A percentile compares a stretch with the other conserved stretches of the same genome.
Evolutionary conservation across 1,140 invertebrate species (phyloP).

Genomic region (Palaemon carinicauda): DNA sequence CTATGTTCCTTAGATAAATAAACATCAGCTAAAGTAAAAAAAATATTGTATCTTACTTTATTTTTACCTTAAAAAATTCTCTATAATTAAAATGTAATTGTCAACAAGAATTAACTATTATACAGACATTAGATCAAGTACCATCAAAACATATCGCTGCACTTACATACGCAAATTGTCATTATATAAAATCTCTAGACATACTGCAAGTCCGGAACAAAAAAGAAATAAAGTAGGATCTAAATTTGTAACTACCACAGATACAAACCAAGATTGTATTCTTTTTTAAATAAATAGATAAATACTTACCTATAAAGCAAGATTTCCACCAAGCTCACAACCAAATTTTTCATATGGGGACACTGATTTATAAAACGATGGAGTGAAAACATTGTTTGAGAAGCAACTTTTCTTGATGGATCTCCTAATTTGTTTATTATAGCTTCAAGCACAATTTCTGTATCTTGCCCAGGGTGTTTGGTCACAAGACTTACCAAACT

Average conservation of each 20-base stretch:
- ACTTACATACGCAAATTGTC: too few species aligned
- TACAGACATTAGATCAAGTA: too few species aligned
- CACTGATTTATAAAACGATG: background rate
- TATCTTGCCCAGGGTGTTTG: constrained; percentile 86
- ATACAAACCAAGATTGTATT: too few species aligned
- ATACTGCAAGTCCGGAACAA: background rate
- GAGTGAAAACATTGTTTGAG: constrained; percentile 22
- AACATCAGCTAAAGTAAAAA: too few species aligned
- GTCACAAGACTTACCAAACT: constrained; percentile 81
- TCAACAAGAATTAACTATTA: too few species aligned
- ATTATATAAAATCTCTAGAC: too few species aligned
- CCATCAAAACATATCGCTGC: too few species aligned
- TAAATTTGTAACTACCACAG: background rate
- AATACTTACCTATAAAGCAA: constrained; percentile 36
- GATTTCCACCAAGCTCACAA: constrained; percentile 79
- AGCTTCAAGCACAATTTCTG: constrained; percentile 78
- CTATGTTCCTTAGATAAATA: too few species aligned
- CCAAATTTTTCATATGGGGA: constrained; percentile 79
- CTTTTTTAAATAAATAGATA: background rate
- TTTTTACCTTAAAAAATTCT: too few species aligned
- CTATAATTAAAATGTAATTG: too few species aligned
- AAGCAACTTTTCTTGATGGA: constrained; percentile 88
- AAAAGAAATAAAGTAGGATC: background rate
- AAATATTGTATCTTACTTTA: too few species aligned
- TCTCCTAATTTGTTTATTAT: constrained; percentile 97